Base-by-base conservation (phyloP, 2,888 invertebrate genomes). In the Leptogaster cylindrica region DNA sequence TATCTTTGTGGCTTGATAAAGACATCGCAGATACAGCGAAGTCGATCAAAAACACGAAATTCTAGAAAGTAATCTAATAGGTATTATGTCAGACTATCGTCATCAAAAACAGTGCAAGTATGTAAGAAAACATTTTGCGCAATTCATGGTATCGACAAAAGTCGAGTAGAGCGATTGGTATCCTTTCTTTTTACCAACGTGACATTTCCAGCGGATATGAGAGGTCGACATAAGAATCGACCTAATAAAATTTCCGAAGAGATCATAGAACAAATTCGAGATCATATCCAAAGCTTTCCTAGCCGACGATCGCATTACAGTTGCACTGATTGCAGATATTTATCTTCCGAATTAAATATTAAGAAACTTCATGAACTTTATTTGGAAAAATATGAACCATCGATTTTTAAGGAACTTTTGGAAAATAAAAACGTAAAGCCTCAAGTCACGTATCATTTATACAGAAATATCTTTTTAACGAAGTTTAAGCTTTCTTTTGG, bases 401-500 rank as follows among this genome's bases (percentile, higher is more conserved):
- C 16, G 20, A 46, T 28, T 39, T 39, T 39, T 39, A 39, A 39
- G 39, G 39, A 39, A 39, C 39, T 39, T 39, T 10, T 31, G 31
- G 31, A 41, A 41, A 41, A 41, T 12, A 41, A 41, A 41, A 41
- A 41, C 5, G 8, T 18, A 8, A 48, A 48, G n/a, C 20, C 48
- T 18, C 7, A 23, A 23, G 25, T 48, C 8, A 48, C 20, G n/a
- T 48, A 48, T 48, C 2, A 48, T 3, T 48, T 5, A 16, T 48
- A 28, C n/a, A 27, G 28, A 31, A 14, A 33, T 28, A 28, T 28
- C 31, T 55, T 55, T 20, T 16, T 16, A 33, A 36, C 28, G 18
- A 55, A 31, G 31, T 55, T 55, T 16, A 55, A 55, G 31, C 18
- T 31, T 55, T 18, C 55, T 36, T 55, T 55, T 55, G 55, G 55